These are phyloP conservation scores for Trachelus troglodyta DNA, from an alignment of 2,888 invertebrate genomes.

Conservation along the genomic window DNA sequence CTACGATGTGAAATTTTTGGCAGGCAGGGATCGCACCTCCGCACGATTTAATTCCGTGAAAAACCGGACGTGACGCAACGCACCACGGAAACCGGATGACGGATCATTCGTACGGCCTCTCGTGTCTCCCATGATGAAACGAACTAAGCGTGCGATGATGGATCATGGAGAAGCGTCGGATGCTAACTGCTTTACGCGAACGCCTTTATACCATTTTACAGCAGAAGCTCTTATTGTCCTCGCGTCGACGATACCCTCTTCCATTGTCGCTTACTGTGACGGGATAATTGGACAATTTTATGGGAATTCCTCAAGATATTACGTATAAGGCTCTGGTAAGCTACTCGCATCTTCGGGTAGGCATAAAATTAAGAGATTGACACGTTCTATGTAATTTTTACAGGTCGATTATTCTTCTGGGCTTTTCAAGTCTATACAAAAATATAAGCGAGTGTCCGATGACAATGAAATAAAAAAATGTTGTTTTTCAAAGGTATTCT, in stretches of 20 bases:
- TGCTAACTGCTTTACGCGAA: conserved; percentile 26
- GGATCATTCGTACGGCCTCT: conserved; percentile 53
- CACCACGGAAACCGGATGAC: conserved; percentile 58
- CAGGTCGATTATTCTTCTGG: not conserved
- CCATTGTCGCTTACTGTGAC: conserved; percentile 39
- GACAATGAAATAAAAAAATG: not conserved
- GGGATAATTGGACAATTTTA: conserved; percentile 53
- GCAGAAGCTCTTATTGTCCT: conserved; percentile 37
- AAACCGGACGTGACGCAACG: conserved; percentile 39
- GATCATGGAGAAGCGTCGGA: conserved; percentile 53
- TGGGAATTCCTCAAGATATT: conserved; percentile 35
- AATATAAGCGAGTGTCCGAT: not conserved
- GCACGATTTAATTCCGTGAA: conserved; percentile 24
- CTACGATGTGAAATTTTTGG: not conserved
- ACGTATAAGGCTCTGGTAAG: not conserved
- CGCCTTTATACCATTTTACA: conserved; percentile 29
- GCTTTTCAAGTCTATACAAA: not conserved
- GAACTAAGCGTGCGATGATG: conserved; percentile 61
- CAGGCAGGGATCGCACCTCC: conserved; percentile 20
- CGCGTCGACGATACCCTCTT: conserved; percentile 25
- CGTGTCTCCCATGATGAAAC: not conserved
- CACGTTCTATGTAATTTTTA: not conserved
- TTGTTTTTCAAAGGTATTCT: not conserved
- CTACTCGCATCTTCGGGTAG: not conserved
- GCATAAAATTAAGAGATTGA: not conserved